Conservation (phyloP, 2,797 vertebrate genomes). For the Poecilia wingei region DNA sequence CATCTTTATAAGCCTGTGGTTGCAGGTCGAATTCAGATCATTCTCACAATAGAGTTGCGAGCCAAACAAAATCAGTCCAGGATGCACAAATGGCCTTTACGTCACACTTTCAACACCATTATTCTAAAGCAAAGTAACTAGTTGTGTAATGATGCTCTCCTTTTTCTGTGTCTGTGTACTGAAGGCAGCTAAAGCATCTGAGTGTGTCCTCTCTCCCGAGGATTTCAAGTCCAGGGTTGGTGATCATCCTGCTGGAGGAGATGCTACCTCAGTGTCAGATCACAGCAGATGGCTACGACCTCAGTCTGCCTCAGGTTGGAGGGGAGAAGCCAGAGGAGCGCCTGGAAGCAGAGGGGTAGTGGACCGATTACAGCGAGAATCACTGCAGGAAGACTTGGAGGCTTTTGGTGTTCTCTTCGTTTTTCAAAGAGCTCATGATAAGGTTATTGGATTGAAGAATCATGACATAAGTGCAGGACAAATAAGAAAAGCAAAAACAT, state of each 20-base stretch:
- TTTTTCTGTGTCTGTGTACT: conserved; percentile 19
- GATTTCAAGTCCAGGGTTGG: conserved; percentile 77
- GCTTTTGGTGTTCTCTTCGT: not conserved
- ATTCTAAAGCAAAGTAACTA: not conserved
- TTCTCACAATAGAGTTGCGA: not conserved
- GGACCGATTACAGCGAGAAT: not conserved
- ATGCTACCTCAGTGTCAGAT: conserved; percentile 86
- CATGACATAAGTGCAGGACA: not conserved
- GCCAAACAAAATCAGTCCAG: not conserved
- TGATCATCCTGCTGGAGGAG: conserved; percentile 87
- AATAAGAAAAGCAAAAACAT: not conserved
- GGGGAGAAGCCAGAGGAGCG: conserved; percentile 9
- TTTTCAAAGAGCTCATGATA: not conserved
- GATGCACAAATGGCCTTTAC: not conserved
- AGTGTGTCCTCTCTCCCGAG: conserved; percentile 82
- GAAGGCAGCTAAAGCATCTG: conserved; percentile 82
- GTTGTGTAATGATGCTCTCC: not conserved
- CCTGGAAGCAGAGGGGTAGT: conserved; percentile 17
- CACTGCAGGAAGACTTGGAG: not conserved
- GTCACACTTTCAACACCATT: not conserved
- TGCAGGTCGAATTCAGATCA: not conserved
- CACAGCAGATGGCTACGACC: conserved; percentile 70
- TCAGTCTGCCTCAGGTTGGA: conserved; percentile 36
- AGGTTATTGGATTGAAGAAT: not conserved
- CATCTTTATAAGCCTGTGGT: not conserved